These are phyloP conservation scores for Siderastrea radians DNA, from an alignment of 92 coral and sea anemone species.

Conservation along the genomic window DNA sequence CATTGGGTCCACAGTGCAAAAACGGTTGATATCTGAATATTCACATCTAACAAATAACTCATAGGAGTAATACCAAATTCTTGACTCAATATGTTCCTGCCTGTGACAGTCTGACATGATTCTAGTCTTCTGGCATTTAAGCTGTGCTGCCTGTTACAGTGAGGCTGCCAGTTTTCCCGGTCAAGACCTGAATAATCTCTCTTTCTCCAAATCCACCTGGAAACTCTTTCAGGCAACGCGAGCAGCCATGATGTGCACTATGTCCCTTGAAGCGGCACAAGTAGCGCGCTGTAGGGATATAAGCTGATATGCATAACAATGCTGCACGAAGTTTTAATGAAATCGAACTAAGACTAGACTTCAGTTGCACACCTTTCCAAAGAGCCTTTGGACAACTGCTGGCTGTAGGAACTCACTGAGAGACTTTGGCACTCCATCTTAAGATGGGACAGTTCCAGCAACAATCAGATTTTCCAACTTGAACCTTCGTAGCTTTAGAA, in stretches of 20 bases:
- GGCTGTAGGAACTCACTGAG: conserved; percentile 66
- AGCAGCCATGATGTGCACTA: conserved; percentile 55
- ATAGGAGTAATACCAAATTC: conserved; percentile 47
- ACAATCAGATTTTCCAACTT: conserved; percentile 75
- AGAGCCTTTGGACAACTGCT: conserved; percentile 46
- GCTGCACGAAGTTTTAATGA: conserved; percentile 67
- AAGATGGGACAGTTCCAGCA: conserved; percentile 64
- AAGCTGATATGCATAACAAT: conserved; percentile 53
- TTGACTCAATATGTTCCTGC: conserved; percentile 15
- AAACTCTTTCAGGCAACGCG: conserved; percentile 48
- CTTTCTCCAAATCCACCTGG: conserved; percentile 63
- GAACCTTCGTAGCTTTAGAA: conserved; percentile 54
- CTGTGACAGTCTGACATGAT: neutral
- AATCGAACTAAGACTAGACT: conserved; percentile 22
- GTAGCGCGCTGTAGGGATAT: conserved; percentile 62
- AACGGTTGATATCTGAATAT: conserved; percentile 58
- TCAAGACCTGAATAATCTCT: conserved; percentile 67
- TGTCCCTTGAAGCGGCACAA: conserved; percentile 66
- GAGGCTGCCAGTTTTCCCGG: conserved; percentile 30
- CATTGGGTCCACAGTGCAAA: conserved; percentile 73
- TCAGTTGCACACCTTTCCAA: conserved; percentile 53
- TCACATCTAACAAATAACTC: conserved; percentile 54
- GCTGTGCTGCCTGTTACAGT: conserved; percentile 52
- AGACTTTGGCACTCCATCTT: conserved; percentile 55
- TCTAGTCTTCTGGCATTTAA: conserved; percentile 2